These are phyloP conservation scores for Brachyptera risi DNA, from an alignment of 2,888 invertebrate species.

Conservation along the genomic window DNA sequence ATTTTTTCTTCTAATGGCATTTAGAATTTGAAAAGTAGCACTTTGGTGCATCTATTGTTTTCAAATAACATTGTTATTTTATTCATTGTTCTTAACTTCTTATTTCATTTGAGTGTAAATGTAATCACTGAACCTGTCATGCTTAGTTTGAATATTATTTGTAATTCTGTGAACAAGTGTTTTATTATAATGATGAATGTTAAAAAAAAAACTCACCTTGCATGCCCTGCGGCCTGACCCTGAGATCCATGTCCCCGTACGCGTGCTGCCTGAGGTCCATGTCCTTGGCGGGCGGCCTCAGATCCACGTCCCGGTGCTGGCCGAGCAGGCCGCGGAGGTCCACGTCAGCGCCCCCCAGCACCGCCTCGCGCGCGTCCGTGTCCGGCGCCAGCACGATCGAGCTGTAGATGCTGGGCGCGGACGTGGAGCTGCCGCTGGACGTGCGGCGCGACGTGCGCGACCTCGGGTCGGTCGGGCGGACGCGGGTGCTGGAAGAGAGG, in stretches of 20 bases:
- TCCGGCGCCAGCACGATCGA: background rate
- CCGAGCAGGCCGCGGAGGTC: background rate
- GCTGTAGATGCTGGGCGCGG: conserved; percentile 43
- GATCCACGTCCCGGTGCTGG: conserved; percentile 42
- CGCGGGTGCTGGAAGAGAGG: background rate
- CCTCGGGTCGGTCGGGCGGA: background rate
- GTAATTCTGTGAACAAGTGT: too few species aligned
- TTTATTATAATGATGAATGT: too few species aligned
- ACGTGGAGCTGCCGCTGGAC: background rate
- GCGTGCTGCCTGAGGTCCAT: conserved; percentile 35
- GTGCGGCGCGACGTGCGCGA: background rate
- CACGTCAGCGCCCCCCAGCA: background rate
- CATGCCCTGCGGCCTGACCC: conserved; percentile 46
- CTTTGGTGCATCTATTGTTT: too few species aligned
- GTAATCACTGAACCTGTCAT: too few species aligned
- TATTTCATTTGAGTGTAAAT: too few species aligned
- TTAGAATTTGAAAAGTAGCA: too few species aligned
- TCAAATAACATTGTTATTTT: too few species aligned
- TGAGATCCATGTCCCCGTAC: conserved; percentile 63
- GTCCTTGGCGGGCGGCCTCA: conserved; percentile 41
- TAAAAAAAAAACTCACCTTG: too few species aligned
- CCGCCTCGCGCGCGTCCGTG: background rate
- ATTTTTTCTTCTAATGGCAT: too few species aligned
- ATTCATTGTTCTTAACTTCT: too few species aligned
- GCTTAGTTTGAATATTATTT: too few species aligned